Evolutionary conservation across 2,113 vertebrate genomes (phyloP).

Genomic region (Platanista minor): DNA sequence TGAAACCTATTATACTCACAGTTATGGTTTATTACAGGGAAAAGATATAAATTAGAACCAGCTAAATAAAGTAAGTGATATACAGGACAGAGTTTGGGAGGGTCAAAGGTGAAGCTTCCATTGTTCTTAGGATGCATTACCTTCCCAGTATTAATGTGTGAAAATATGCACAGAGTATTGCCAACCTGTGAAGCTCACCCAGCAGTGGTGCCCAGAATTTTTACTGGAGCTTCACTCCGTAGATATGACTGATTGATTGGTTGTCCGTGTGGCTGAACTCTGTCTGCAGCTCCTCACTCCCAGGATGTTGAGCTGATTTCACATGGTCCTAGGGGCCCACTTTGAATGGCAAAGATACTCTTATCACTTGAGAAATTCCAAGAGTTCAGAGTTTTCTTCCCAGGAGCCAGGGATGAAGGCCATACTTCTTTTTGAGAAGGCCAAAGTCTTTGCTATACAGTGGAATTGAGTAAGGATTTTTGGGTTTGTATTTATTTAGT

Average conservation of each 20-base stretch:
- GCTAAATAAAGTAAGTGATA: background rate
- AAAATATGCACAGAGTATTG: background rate
- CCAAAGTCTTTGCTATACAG: background rate
- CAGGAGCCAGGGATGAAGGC: background rate
- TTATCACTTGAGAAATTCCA: background rate
- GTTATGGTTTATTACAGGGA: background rate
- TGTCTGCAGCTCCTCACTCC: background rate
- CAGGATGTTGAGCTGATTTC: background rate
- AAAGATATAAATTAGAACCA: background rate
- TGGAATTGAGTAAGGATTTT: background rate
- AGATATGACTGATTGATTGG: background rate
- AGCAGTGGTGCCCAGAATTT: background rate
- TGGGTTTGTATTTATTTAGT: constrained; percentile 3
- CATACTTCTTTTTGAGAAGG: background rate
- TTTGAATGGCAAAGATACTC: background rate
- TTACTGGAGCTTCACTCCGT: background rate
- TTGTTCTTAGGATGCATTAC: background rate
- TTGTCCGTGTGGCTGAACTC: background rate
- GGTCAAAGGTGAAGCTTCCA: background rate
- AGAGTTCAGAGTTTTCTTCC: background rate
- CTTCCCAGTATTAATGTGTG: background rate
- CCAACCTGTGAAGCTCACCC: background rate
- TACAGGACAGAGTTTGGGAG: background rate
- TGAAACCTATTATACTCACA: background rate
- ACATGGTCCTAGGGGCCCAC: background rate